Percentiles rank a stretch among this genome's conserved stretches.
phyloP scores from a whole-genome alignment of 2,113 vertebrate species.

The Accipiter virgatus region DNA sequence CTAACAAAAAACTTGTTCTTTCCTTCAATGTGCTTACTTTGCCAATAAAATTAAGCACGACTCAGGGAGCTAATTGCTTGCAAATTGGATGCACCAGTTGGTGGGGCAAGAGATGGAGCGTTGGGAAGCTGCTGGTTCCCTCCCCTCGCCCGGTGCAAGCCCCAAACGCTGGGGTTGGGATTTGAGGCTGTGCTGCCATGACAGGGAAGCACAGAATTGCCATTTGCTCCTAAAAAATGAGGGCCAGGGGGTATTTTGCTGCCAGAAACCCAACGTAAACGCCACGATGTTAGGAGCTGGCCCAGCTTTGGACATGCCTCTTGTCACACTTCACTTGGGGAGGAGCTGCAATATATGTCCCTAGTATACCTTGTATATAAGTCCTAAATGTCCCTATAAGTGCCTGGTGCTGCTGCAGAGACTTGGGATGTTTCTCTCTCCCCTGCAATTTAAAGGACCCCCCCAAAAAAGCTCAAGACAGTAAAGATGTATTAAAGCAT shows the following conservation, averaged over 20 bases:
- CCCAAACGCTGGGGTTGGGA: fast-evolving
- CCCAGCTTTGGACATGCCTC: neutral
- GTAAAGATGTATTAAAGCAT: neutral
- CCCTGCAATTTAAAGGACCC: neutral
- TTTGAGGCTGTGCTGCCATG: neutral
- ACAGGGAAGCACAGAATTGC: neutral
- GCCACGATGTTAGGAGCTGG: neutral
- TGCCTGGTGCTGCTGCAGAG: neutral
- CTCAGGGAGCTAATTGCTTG: neutral
- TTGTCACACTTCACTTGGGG: neutral
- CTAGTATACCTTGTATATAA: neutral
- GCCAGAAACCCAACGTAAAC: neutral
- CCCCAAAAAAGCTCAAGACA: neutral
- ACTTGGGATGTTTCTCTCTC: neutral
- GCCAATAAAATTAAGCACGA: neutral
- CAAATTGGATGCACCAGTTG: neutral
- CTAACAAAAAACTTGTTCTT: neutral
- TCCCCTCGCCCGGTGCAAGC: neutral
- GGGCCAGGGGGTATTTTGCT: neutral
- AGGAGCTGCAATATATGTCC: neutral
- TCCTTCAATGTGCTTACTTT: neutral
- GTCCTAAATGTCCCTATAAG: fast-evolving
- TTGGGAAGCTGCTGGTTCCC: neutral
- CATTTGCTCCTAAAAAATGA: neutral
- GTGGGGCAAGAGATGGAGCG: neutral